Evolutionary conservation across 2,797 vertebrate genomes (phyloP), one percentile per base, ranked within the genome.

Genomic region (Eremophila alpestris): DNA sequence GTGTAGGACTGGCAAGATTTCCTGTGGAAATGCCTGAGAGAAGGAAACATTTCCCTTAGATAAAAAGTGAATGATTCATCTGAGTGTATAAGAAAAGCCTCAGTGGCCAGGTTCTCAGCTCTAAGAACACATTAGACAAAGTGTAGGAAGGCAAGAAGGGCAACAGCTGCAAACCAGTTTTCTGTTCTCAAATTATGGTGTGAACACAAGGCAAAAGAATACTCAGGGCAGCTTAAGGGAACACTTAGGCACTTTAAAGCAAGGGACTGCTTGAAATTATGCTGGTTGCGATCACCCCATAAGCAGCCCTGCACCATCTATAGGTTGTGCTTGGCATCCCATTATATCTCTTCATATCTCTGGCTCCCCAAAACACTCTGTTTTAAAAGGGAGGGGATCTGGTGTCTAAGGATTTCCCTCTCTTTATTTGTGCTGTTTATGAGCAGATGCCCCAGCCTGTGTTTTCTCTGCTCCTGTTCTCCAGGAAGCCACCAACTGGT

Each of bases 41-140:
- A 78, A 93, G 49, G 86, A 90, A 90, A 64, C 55, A 60, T 95
- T 96, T 83, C 46, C 48, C 45, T 29, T 85, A 74, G 92, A 93
- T 94, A 95, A 95, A 65, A 73, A 79, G 58, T 0, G 0, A 95
- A 79, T 86, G 11, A 65, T 95, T 83, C 60, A 83, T 86, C 87
- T 95, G 78, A 81, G 63, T 41, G 56, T 75, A 27, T 70, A 85
- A 77, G 60, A 76, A 95, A 65, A 87, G 43, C 6, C 23, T 46
- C 49, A 20, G 54, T 49, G 54, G 13, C 40, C 43, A 62, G 54
- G 30, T 93, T 82, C 78, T 90, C 51, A 77, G 58, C 43, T 78
- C 36, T 60, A 9, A 52, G 46, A 68, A 22, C 46, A 51, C 11
- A 18, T 10, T 75, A 49, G 40, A 46, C 15, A 6, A 18, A 38